phyloP scores from a whole-genome alignment of 2,888 invertebrate genomes.

The Pammene aurita region DNA sequence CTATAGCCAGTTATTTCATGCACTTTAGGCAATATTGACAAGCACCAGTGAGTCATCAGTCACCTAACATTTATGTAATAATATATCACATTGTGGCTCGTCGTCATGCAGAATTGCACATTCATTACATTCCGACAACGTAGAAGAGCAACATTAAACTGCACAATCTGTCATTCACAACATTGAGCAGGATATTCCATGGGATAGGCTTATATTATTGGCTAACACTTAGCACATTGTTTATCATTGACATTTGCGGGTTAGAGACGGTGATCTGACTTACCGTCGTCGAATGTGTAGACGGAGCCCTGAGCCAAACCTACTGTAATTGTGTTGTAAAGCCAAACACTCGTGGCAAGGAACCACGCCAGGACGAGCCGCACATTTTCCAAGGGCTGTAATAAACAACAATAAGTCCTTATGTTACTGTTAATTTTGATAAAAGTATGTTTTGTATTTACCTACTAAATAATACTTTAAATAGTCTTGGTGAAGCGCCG shows the following conservation, averaged over 20 bases:
- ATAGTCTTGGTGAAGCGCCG: too few species aligned
- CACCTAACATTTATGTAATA: conserved; percentile 3
- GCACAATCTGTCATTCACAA: conserved; percentile 49
- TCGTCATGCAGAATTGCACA: conserved; percentile 71
- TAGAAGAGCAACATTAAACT: conserved; percentile 61
- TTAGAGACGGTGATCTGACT: conserved; percentile 44
- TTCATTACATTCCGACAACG: conserved; percentile 75
- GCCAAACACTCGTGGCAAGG: conserved; percentile 81
- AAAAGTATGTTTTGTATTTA: too few species aligned
- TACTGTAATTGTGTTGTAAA: conserved; percentile 81
- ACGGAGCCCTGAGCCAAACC: conserved; percentile 78
- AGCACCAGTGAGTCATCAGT: conserved; percentile 15
- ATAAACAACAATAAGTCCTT: conserved; percentile 33
- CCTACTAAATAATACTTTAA: too few species aligned
- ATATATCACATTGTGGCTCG: conserved; percentile 44
- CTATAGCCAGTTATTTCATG: conserved; percentile 46
- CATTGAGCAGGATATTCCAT: conserved; percentile 43
- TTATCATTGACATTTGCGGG: neutral
- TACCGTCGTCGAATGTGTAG: conserved; percentile 75
- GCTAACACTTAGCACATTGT: neutral
- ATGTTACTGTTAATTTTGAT: neutral
- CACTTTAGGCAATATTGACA: conserved; percentile 50
- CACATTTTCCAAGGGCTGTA: conserved; percentile 84
- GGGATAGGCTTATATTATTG: neutral
- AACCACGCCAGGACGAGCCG: conserved; percentile 83